Percentiles rank a stretch among this genome's conserved stretches.
Conservation (phyloP, 1,140 invertebrate genomes). For the Calephelis nemesis region DNA sequence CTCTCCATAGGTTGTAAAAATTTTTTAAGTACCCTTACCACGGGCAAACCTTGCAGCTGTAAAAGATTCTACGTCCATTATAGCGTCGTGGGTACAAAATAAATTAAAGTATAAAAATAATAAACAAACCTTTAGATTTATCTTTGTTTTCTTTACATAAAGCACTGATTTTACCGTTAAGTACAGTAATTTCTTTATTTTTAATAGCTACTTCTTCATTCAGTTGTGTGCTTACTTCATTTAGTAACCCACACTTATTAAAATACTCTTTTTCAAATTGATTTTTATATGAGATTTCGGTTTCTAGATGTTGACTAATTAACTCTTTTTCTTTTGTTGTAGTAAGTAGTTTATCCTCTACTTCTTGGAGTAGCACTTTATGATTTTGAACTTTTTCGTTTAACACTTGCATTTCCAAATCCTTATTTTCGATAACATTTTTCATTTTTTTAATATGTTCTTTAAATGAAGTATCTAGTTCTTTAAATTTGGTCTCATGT, state of each 20-base stretch:
- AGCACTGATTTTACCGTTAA: neutral
- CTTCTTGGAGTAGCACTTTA: conserved; percentile 21
- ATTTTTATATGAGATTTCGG: conserved; percentile 34
- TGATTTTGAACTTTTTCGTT: conserved; percentile 34
- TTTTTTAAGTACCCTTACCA: too few relatives aligned
- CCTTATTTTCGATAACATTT: conserved; percentile 32
- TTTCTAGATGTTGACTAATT: conserved; percentile 31
- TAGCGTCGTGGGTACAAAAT: too few relatives aligned
- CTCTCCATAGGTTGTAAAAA: too few relatives aligned
- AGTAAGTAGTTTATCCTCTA: conserved; percentile 26
- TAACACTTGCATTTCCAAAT: conserved; percentile 36
- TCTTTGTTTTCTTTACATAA: conserved; percentile 1
- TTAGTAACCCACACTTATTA: conserved; percentile 35
- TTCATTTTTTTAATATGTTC: conserved; percentile 32
- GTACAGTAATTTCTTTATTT: conserved; percentile 15
- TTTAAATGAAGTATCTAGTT: conserved; percentile 38
- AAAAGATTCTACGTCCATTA: too few relatives aligned
- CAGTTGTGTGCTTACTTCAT: conserved; percentile 28
- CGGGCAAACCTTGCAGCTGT: too few relatives aligned
- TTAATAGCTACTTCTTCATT: conserved; percentile 34
- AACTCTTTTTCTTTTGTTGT: conserved; percentile 35
- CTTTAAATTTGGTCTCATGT: conserved; percentile 37
- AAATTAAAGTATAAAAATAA: neutral
- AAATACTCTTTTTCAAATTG: conserved; percentile 43
- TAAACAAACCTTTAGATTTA: conserved; percentile 10